phyloP scores from a whole-genome alignment of 1,140 invertebrate species.

The Phymorhynchus buccinoides region DNA sequence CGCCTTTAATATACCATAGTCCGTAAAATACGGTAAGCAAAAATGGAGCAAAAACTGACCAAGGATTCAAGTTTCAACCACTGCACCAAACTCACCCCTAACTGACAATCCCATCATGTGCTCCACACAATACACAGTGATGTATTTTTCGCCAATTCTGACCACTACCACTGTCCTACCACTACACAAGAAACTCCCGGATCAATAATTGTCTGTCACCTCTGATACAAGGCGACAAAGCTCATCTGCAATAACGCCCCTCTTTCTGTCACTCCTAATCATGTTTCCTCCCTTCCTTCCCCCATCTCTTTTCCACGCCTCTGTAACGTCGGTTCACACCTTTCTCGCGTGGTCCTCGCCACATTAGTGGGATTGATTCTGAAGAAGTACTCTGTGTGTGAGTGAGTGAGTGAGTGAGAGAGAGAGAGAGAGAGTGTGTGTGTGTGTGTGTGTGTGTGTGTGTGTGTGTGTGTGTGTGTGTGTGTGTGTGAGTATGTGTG shows the following conservation, averaged over 20 bases:
- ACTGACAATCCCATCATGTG: no score
- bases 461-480: conserved; percentile 22
- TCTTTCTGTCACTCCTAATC: neutral
- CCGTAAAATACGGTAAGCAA: no score
- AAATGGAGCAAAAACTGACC: no score
- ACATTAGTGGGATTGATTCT: neutral
- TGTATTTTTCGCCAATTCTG: no score
- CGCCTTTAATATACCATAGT: no score
- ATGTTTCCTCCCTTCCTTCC: neutral
- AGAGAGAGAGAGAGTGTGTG: neutral
- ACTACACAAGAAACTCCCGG: no score
- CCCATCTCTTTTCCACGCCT: neutral
- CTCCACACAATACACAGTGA: neutral
- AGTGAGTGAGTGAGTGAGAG: neutral
- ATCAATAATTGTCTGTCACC: neutral
- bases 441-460: conserved; percentile 12
- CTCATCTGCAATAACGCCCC: neutral
- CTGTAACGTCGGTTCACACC: neutral
- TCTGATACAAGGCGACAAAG: neutral
- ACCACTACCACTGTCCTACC: no score
- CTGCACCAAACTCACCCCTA: no score
- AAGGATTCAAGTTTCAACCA: no score
- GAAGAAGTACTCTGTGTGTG: neutral
- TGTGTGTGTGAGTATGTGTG: conserved; percentile 6
- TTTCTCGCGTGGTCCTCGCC: neutral